These are phyloP conservation scores for Siphlonurus alternatus DNA, from an alignment of 2,888 invertebrate genomes.

Conservation along the genomic window DNA sequence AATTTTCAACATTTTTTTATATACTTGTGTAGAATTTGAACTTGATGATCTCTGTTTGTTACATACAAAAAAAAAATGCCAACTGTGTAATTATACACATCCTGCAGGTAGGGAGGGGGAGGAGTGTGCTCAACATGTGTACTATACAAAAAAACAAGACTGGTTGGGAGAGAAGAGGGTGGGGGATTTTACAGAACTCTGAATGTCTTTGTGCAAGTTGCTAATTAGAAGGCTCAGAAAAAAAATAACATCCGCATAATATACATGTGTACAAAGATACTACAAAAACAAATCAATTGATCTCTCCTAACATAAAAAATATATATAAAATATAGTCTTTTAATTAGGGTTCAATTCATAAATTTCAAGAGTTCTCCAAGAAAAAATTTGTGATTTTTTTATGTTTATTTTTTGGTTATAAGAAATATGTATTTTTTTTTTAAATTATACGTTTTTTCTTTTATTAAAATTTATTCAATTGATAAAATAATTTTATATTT, in stretches of 20 bases:
- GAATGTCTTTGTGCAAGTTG: background rate
- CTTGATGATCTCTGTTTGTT: too few relatives aligned
- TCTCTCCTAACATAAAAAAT: background rate
- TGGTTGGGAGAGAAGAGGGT: too few relatives aligned
- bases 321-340: background rate
- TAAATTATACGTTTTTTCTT: background rate
- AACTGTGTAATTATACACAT: background rate
- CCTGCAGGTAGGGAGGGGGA: background rate
- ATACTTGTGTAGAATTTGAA: too few relatives aligned
- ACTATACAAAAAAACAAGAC: background rate
- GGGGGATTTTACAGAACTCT: background rate
- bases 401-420: too few relatives aligned
- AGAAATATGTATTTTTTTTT: background rate
- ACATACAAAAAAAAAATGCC: too few relatives aligned
- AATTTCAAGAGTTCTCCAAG: too few relatives aligned
- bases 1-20: too few relatives aligned
- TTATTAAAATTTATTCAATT: background rate
- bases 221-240: background rate
- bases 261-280: background rate
- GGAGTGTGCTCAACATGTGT: background rate
- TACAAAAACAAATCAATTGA: background rate
- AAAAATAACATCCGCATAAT: background rate
- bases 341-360: background rate
- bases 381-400: too few relatives aligned
- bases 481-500: background rate